Evolutionary conservation across 2,797 vertebrate species (phyloP).

Genomic region (Sitta carolinensis): DNA sequence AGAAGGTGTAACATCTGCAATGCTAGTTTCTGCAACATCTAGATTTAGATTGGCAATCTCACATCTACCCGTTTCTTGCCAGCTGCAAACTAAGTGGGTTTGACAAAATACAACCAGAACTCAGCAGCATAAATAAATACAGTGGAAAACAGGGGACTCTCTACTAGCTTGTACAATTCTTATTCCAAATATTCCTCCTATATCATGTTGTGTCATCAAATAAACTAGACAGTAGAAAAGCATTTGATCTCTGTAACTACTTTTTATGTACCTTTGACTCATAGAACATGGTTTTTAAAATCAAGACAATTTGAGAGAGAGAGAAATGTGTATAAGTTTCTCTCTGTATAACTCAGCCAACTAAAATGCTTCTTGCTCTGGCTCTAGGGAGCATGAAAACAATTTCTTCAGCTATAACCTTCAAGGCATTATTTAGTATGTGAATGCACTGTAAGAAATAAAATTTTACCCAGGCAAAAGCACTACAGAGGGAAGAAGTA

Average conservation of each 20-base stretch:
- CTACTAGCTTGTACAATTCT: accelerated
- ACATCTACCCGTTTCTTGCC: not conserved
- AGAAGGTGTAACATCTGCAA: not conserved
- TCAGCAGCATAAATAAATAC: not conserved
- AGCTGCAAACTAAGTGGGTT: not conserved
- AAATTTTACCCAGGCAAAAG: not conserved
- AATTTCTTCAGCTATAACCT: not conserved
- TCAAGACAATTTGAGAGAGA: not conserved
- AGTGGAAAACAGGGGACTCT: not conserved
- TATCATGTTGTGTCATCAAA: not conserved
- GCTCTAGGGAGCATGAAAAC: not conserved
- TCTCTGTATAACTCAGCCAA: not conserved
- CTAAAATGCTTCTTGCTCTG: not conserved
- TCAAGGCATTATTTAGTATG: not conserved
- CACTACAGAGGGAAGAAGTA: not conserved
- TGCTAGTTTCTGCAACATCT: not conserved
- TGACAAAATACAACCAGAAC: not conserved
- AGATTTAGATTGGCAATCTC: not conserved
- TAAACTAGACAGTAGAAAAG: not conserved
- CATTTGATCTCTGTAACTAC: not conserved
- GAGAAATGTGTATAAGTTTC: not conserved
- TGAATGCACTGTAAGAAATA: not conserved
- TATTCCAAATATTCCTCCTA: not conserved
- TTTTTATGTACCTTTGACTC: not conserved
- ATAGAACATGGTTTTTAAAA: not conserved